Evolutionary conservation across 1,140 invertebrate species (phyloP).

Genomic region (Lamellibrachia luymesi): DNA sequence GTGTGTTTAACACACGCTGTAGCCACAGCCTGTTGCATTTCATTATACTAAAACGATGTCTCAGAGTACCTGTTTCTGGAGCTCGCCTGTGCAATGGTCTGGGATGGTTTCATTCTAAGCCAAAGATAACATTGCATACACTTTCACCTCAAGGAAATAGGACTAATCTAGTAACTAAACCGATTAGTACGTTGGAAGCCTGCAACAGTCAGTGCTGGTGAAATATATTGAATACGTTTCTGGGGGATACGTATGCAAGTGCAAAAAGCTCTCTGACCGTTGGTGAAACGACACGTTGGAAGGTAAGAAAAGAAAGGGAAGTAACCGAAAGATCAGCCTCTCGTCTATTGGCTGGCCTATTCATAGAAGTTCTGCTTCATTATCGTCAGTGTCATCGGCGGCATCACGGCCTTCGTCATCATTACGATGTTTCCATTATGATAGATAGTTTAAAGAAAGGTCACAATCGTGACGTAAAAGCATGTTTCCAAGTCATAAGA

Average conservation of each 20-base stretch:
- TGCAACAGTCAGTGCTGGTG: neutral
- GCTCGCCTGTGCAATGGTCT: neutral
- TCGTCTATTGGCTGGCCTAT: too few species aligned
- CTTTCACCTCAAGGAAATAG: neutral
- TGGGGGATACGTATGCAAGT: neutral
- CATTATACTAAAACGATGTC: neutral
- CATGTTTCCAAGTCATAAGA: neutral
- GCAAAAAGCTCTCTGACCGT: neutral
- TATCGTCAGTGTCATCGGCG: too few species aligned
- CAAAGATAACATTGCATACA: neutral
- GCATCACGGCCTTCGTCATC: neutral
- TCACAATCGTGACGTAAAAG: neutral
- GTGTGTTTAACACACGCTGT: neutral
- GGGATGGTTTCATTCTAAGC: neutral
- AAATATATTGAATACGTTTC: too few species aligned
- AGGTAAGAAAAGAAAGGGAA: neutral
- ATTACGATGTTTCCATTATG: neutral
- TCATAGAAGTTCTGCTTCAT: too few species aligned
- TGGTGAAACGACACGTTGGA: neutral
- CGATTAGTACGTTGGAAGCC: neutral
- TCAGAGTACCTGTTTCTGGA: too few species aligned
- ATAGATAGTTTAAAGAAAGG: neutral
- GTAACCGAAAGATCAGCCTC: too few species aligned
- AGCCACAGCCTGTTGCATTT: neutral
- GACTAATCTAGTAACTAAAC: neutral